Conservation (phyloP, 1,140 invertebrate genomes). For the Zaprionus capensis region DNA sequence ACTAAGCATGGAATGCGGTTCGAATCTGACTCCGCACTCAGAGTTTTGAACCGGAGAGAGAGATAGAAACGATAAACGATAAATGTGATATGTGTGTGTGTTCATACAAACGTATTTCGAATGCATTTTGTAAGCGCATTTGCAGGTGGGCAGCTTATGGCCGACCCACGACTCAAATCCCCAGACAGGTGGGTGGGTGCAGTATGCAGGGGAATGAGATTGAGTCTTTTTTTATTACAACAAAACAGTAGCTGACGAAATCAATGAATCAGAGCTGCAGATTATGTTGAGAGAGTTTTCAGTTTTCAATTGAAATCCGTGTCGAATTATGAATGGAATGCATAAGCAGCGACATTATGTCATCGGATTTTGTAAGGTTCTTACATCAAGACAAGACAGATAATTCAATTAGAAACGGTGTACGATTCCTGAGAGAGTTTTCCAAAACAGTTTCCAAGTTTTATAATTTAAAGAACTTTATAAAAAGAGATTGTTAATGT, state of each 20-base stretch:
- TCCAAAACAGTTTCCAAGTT: too few species aligned
- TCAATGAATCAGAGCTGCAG: conserved; percentile 57
- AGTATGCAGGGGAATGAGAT: conserved; percentile 11
- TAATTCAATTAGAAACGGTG: neutral
- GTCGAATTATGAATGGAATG: conserved; percentile 8
- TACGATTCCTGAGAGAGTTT: too few species aligned
- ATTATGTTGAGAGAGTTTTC: conserved; percentile 32
- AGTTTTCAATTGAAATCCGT: conserved; percentile 18
- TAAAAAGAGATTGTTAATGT: neutral
- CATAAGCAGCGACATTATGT: conserved; percentile 7
- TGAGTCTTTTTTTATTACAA: neutral
- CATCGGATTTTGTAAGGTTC: neutral
- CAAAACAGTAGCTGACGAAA: conserved; percentile 50
- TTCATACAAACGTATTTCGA: neutral
- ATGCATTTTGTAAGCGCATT: conserved; percentile 29
- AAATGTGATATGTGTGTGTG: conserved; percentile 36
- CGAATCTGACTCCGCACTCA: conserved; percentile 41
- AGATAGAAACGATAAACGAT: conserved; percentile 62
- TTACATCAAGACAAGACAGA: neutral
- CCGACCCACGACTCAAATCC: conserved; percentile 10
- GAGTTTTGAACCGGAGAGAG: conserved; percentile 19
- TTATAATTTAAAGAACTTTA: neutral
- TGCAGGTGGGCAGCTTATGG: conserved; percentile 42
- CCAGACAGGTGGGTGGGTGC: conserved; percentile 31
- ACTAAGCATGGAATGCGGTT: conserved; percentile 63